Evolutionary conservation across 2,797 vertebrate species (phyloP).

Genomic region (Iguana delicatissima): DNA sequence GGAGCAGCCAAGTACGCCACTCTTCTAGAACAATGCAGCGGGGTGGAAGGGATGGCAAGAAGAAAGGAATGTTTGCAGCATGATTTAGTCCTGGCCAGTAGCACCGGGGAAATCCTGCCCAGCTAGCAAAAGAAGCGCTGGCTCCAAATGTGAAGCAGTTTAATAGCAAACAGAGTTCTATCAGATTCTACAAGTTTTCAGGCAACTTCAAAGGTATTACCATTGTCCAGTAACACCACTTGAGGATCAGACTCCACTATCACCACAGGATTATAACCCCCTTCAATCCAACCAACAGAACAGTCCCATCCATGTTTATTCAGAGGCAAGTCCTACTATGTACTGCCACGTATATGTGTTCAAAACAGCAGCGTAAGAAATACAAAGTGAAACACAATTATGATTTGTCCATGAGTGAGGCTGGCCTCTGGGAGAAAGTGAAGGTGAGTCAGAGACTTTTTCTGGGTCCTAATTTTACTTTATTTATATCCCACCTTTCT

Average conservation of each 20-base stretch:
- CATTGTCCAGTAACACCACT: constrained; percentile 26
- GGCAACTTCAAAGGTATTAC: constrained; percentile 21
- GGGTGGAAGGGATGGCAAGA: constrained; percentile 43
- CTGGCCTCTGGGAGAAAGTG: not conserved
- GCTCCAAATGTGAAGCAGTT: constrained; percentile 78
- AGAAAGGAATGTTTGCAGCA: constrained; percentile 74
- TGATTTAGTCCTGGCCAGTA: constrained; percentile 82
- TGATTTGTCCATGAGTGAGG: not conserved
- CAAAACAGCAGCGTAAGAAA: not conserved
- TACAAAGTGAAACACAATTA: not conserved
- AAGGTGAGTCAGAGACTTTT: not conserved
- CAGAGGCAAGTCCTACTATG: not conserved
- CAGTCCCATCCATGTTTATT: not conserved
- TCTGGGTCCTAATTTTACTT: not conserved
- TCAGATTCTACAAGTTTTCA: constrained; percentile 50
- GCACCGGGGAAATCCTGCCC: constrained; percentile 80
- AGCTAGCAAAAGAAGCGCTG: constrained; percentile 73
- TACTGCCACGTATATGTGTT: not conserved
- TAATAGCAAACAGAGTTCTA: constrained; percentile 73
- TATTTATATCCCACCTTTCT: no score
- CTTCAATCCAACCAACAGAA: not conserved
- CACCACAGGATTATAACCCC: not conserved
- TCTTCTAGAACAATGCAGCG: constrained; percentile 78
- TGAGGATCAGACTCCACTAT: not conserved
- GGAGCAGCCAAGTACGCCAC: constrained; percentile 82